Conservation (phyloP, 2,797 vertebrate genomes). For the Crenichthys baileyi region DNA sequence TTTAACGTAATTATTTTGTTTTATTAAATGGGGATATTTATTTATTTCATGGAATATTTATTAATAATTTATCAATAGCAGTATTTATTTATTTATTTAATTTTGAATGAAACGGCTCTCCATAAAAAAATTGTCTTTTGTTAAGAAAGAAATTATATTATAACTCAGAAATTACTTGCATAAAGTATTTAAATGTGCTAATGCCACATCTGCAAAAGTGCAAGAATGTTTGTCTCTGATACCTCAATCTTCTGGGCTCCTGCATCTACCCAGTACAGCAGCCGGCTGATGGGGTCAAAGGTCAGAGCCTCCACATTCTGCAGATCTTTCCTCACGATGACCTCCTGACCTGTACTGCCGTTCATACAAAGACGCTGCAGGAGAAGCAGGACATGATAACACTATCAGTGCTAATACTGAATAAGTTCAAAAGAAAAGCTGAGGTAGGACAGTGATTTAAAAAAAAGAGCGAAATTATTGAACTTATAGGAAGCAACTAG, state of each 20-base stretch:
- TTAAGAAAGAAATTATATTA: background rate
- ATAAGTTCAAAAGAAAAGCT: background rate
- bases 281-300: conserved; percentile 92
- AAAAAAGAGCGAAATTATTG: background rate
- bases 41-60: too few species aligned
- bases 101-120: too few species aligned
- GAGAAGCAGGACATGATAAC: background rate
- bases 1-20: too few species aligned
- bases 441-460: background rate
- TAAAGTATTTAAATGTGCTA: background rate
- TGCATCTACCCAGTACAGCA: conserved; percentile 97
- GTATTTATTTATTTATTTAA: too few species aligned
- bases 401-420: too few species aligned
- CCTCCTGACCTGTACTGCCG: conserved; percentile 92
- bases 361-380: conserved; percentile 91
- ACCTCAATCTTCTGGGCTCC: conserved; percentile 97
- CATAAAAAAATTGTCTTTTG: background rate
- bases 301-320: conserved; percentile 95
- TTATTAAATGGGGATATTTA: too few species aligned
- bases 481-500: background rate
- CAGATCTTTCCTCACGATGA: conserved; percentile 89
- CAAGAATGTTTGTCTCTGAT: background rate
- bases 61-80: too few species aligned
- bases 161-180: background rate
- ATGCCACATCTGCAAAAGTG: background rate